phyloP scores from a whole-genome alignment of 1,140 invertebrate species.

The Micrasema longulum region DNA sequence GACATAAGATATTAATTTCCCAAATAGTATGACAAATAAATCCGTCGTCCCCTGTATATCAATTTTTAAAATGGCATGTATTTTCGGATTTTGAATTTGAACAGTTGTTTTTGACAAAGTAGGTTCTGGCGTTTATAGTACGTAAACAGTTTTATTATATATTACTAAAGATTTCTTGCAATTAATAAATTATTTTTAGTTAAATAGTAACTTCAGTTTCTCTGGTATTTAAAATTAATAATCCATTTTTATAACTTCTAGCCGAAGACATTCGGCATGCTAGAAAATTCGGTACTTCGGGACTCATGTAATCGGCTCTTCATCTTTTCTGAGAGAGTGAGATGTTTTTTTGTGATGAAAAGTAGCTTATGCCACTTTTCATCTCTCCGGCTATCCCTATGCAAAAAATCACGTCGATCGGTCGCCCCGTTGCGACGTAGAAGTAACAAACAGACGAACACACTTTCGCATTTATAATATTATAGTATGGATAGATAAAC shows the following conservation, averaged over 20 bases:
- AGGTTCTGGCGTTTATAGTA: background rate
- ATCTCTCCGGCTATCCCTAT: too few species aligned
- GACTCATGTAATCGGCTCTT: too few species aligned
- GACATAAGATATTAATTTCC: constrained; percentile 8
- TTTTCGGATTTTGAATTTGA: constrained; percentile 7
- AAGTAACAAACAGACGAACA: too few species aligned
- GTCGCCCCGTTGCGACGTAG: too few species aligned
- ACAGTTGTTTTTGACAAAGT: background rate
- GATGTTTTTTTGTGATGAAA: too few species aligned
- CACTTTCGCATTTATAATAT: too few species aligned
- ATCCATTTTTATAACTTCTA: background rate
- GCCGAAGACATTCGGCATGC: too few species aligned
- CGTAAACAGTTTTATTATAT: background rate
- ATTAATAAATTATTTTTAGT: background rate
- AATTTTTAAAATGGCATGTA: background rate
- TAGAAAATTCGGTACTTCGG: too few species aligned
- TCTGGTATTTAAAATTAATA: background rate
- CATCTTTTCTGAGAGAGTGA: too few species aligned
- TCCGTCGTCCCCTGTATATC: constrained; percentile 34
- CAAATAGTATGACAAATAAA: background rate
- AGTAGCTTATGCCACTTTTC: too few species aligned
- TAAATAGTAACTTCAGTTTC: background rate
- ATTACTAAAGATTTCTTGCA: background rate
- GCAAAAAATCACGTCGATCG: too few species aligned
- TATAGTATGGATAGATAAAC: too few species aligned